These are phyloP conservation scores for Scomber scombrus DNA, from an alignment of 2,113 vertebrate species.

Conservation along the genomic window DNA sequence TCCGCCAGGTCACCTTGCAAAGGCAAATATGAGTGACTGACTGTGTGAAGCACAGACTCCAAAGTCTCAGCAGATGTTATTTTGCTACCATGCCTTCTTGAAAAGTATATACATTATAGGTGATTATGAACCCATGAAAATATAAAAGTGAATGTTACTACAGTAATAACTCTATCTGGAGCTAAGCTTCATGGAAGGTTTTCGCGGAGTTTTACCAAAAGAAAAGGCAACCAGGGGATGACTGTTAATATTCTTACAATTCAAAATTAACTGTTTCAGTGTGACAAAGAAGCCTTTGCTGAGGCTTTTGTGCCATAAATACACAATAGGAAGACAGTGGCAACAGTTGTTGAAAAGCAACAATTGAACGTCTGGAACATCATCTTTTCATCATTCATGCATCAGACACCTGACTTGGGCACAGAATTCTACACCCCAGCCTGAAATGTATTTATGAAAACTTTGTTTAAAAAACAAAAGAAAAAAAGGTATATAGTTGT, in stretches of 20 bases:
- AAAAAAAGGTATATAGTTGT: slow-evolving; percentile 89
- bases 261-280: slow-evolving; percentile 52
- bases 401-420: slow-evolving; percentile 61
- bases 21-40: slow-evolving; percentile 34
- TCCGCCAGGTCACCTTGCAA: slow-evolving; percentile 10
- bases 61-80: slow-evolving; percentile 79
- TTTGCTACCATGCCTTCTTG: slow-evolving; percentile 86
- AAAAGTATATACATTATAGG: slow-evolving; percentile 69
- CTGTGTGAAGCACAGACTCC: slow-evolving; percentile 73
- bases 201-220: slow-evolving; percentile 72
- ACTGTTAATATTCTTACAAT: slow-evolving; percentile 57
- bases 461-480: slow-evolving; percentile 81
- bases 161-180: slow-evolving; percentile 82
- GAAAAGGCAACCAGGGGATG: slow-evolving; percentile 55
- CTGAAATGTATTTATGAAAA: slow-evolving; percentile 95
- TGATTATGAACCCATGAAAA: slow-evolving; percentile 80
- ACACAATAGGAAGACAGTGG: slow-evolving; percentile 15
- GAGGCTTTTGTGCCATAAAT: slow-evolving; percentile 85
- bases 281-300: slow-evolving; percentile 71
- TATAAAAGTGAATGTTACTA: slow-evolving; percentile 86
- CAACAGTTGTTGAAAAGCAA: slow-evolving; percentile 38
- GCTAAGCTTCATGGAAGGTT: slow-evolving; percentile 63
- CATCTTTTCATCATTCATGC: slow-evolving; percentile 46
- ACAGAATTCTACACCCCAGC: slow-evolving; percentile 84
- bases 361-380: slow-evolving; percentile 26